phyloP scores from a whole-genome alignment of 2,888 invertebrate species.

The Hipparchia sbordonii region DNA sequence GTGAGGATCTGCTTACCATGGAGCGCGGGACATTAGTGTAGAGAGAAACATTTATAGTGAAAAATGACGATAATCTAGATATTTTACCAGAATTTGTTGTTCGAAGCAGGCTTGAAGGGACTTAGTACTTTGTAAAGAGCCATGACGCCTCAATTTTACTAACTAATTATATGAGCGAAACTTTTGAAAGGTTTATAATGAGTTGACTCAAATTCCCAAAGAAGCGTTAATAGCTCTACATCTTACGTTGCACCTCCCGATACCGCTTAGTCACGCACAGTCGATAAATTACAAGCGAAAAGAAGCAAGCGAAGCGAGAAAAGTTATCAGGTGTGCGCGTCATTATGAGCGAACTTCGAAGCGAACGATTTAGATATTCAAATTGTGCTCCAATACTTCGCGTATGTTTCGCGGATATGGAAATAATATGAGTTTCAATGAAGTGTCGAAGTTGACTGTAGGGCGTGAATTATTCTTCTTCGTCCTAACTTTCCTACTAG shows the following conservation, averaged over 20 bases:
- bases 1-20: too few relatives aligned
- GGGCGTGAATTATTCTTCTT: too few relatives aligned
- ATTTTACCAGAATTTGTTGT: neutral
- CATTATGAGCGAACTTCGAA: slow-evolving; percentile 75
- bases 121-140: neutral
- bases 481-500: too few relatives aligned
- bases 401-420: slow-evolving; percentile 45
- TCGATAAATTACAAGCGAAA: slow-evolving; percentile 77
- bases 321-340: slow-evolving; percentile 71
- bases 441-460: neutral
- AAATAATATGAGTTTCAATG: neutral
- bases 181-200: slow-evolving; percentile 10
- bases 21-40: too few relatives aligned
- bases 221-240: slow-evolving; percentile 20
- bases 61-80: too few relatives aligned
- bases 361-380: slow-evolving; percentile 80
- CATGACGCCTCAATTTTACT: neutral
- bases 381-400: slow-evolving; percentile 62
- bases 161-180: neutral
- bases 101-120: neutral
- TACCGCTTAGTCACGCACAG: slow-evolving; percentile 73
- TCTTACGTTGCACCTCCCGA: slow-evolving; percentile 46
- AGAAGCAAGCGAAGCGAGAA: slow-evolving; percentile 41
- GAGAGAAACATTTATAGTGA: too few relatives aligned
- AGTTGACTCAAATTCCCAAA: slow-evolving; percentile 13